Conservation (phyloP, 2,797 vertebrate genomes). For the Lepidocolaptes lacrymiger region DNA sequence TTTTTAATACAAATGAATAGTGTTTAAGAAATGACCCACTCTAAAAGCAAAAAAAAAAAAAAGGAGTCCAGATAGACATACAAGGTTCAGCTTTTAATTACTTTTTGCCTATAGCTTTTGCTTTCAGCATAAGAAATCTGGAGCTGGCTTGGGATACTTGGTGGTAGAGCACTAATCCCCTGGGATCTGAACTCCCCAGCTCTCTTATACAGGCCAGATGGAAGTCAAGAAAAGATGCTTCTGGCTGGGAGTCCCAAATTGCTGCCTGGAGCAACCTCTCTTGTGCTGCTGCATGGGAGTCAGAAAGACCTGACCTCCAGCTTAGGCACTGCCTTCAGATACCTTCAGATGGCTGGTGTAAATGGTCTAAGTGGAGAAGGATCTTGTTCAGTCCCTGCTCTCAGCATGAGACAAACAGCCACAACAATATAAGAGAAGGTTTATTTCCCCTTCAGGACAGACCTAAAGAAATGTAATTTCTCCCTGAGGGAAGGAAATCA, state of each 20-base stretch:
- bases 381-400: not conserved
- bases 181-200: not conserved
- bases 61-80: not conserved
- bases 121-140: not conserved
- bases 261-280: not conserved
- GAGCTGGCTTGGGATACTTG: not conserved
- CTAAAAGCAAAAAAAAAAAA: not conserved
- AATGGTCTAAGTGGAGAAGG: not conserved
- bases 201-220: not conserved
- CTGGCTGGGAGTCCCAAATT: not conserved
- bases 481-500: not conserved
- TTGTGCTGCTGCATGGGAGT: not conserved
- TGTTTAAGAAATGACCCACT: not conserved
- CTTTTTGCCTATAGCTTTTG: not conserved
- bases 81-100: not conserved
- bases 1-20: not conserved
- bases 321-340: not conserved
- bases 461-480: not conserved
- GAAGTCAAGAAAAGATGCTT: not conserved
- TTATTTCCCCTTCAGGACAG: not conserved
- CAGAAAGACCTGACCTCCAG: fast-evolving
- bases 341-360: not conserved
- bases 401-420: not conserved
- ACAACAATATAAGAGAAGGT: not conserved
- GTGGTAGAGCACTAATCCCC: fast-evolving